Evolutionary conservation across 2,888 invertebrate species (phyloP), one percentile per base, ranked within the genome.

Genomic region (Schizotus pectinicornis): DNA sequence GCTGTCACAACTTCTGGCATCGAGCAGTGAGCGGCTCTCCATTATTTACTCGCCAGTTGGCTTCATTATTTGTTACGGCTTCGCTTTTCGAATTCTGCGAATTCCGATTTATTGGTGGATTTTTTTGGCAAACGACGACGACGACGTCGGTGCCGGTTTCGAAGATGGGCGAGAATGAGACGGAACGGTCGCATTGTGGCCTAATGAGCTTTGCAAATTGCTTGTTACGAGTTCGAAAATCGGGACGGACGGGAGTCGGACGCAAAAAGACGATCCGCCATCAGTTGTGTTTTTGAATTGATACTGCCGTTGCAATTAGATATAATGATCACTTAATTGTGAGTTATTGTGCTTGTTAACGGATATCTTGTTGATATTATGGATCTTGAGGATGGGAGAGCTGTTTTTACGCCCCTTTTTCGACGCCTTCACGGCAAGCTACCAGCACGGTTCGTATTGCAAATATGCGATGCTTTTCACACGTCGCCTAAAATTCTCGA

Each of bases 311-410:
- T 67, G 73, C 77, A 78, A 77, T 78, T 59, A 59, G 56, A 64
- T 66, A 72, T 79, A 79, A 79, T 77, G 79, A 79, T 78, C 78
- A 75, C 77, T 79, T 79, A 78, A 79, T 79, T 79, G 78, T 78
- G 74, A 79, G 74, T 79, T 79, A 79, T 79, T 77, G 77, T 70
- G 72, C 75, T 77, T 74, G 77, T 77, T 77, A 76, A 72, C 71
- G 72, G 74, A 74, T 72, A 73, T 72, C 75, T 75, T 76, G 76
- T 73, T 73, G 64, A 72, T 75, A 76, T 76, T 76, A 76, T 74
- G 72, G 73, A 73, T 69, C 22, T 22, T 5, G 22, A 22, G 5
- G 22, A 22, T 22, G 22, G 22, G 5, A 22, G 22, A 5, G 22
- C 5, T 3, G 22, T 22, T 22, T 22, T 22, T 22, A 22, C 22